Percentiles rank a stretch among this genome's conserved stretches.
These are phyloP conservation scores for Urocyon cinereoargenteus DNA, from an alignment of 2,797 vertebrate genomes.

Conservation along the genomic window DNA sequence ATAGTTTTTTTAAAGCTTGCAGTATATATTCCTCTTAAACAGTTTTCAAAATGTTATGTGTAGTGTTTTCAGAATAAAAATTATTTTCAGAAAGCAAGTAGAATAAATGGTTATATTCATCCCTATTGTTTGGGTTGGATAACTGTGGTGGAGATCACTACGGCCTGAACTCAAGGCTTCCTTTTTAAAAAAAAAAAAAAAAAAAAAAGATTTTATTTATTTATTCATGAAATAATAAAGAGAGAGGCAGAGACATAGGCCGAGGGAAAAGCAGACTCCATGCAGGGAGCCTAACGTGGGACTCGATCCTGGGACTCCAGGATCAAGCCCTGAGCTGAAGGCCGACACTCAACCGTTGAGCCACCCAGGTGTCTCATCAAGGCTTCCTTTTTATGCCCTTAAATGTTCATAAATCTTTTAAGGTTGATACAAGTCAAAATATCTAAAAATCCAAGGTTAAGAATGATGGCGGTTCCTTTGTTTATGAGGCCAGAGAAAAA, in stretches of 20 bases:
- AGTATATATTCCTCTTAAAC: neutral
- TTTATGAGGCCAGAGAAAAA: neutral
- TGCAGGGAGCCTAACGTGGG: too few species aligned
- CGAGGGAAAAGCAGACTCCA: too few species aligned
- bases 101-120: neutral
- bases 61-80: slow-evolving; percentile 27
- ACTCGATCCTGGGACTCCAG: too few species aligned
- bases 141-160: neutral
- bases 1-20: neutral
- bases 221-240: too few species aligned
- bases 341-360: too few species aligned
- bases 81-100: neutral
- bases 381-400: neutral
- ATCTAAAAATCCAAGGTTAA: neutral
- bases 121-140: neutral
- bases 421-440: neutral
- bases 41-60: neutral
- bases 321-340: too few species aligned
- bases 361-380: neutral
- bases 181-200: neutral
- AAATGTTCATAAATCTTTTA: neutral
- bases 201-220: too few species aligned
- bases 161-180: neutral
- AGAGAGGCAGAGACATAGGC: too few species aligned
- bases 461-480: neutral